phyloP scores from a whole-genome alignment of 2,797 vertebrate genomes.

The Neoniphon sammara region DNA sequence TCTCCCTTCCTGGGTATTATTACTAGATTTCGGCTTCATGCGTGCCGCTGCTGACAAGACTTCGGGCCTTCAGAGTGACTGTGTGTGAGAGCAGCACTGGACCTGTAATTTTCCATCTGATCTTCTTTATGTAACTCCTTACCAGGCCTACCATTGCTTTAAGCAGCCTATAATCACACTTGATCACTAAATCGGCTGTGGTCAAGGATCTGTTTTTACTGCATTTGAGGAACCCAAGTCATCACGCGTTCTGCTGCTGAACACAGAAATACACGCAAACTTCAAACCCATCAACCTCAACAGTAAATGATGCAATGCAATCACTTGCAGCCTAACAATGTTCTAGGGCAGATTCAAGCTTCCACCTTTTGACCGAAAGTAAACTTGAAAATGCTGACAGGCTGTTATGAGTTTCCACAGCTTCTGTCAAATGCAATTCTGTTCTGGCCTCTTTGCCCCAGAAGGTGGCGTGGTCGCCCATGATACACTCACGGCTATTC shows the following conservation, averaged over 20 bases:
- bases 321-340: too few species aligned
- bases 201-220: background rate
- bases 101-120: too few species aligned
- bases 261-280: background rate
- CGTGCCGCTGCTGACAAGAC: background rate
- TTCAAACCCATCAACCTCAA: too few species aligned
- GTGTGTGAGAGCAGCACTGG: too few species aligned
- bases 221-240: background rate
- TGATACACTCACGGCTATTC: too few species aligned
- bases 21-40: background rate
- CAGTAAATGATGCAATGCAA: too few species aligned
- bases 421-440: background rate
- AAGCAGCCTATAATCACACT: too few species aligned
- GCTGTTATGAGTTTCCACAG: background rate
- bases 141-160: too few species aligned
- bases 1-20: background rate
- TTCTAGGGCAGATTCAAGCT: too few species aligned
- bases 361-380: too few species aligned
- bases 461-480: slow-evolving; percentile 20
- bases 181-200: background rate
- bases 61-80: background rate
- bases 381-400: too few species aligned
- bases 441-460: background rate
- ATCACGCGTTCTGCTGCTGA: background rate
- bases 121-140: too few species aligned